Conservation (phyloP, 2,113 vertebrate species). For the Osmerus eperlanus region DNA sequence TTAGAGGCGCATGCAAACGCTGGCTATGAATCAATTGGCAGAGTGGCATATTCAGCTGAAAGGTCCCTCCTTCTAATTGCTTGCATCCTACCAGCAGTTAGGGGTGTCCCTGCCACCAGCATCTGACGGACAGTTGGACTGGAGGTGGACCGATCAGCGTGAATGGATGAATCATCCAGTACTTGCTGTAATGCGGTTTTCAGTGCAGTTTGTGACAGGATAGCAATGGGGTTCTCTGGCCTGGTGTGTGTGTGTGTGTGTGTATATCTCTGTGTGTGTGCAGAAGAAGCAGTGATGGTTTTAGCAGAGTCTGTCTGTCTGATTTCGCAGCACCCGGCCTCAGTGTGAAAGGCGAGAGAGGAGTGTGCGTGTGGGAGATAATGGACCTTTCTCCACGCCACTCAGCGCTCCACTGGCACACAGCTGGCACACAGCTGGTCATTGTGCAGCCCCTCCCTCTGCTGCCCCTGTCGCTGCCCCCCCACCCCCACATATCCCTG, state of each 20-base stretch:
- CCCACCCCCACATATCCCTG: slow-evolving; percentile 5
- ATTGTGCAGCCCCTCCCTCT: slow-evolving; percentile 34
- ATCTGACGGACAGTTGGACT: slow-evolving; percentile 52
- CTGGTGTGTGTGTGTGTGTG: slow-evolving; percentile 14
- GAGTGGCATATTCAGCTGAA: slow-evolving; percentile 40
- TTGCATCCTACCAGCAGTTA: slow-evolving; percentile 61
- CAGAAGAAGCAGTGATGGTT: slow-evolving; percentile 51
- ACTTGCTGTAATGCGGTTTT: slow-evolving; percentile 66
- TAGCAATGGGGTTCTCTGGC: slow-evolving; percentile 44
- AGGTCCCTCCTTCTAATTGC: slow-evolving; percentile 69
- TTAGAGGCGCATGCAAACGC: slow-evolving; percentile 69
- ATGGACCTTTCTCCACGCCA: slow-evolving; percentile 63
- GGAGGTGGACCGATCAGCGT: slow-evolving; percentile 55
- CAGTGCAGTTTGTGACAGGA: slow-evolving; percentile 57
- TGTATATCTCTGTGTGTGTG: slow-evolving; percentile 6
- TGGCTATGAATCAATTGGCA: slow-evolving; percentile 70
- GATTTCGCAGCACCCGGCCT: slow-evolving; percentile 51
- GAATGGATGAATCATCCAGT: slow-evolving; percentile 54
- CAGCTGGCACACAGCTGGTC: slow-evolving; percentile 73
- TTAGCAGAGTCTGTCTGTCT: slow-evolving; percentile 58
- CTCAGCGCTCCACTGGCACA: slow-evolving; percentile 61
- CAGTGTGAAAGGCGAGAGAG: slow-evolving; percentile 50
- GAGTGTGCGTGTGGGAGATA: slow-evolving; percentile 62
- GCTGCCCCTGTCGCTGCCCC: slow-evolving; percentile 4
- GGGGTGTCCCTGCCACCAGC: slow-evolving; percentile 42